phyloP scores from a whole-genome alignment of 2,797 vertebrate species.

The Pachyuromys duprasi region DNA sequence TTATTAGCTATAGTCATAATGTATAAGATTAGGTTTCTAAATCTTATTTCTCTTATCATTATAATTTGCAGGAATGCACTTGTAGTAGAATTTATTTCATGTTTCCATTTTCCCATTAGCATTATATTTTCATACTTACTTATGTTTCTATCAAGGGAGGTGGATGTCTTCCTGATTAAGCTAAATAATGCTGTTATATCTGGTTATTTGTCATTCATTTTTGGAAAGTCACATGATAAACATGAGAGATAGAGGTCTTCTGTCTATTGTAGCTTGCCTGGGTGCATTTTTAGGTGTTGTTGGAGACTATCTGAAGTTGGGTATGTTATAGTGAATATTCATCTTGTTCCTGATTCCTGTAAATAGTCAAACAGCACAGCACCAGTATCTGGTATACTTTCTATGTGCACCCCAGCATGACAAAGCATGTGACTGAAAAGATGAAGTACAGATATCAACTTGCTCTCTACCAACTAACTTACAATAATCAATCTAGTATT shows the following conservation, averaged over 20 bases:
- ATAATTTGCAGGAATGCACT: neutral
- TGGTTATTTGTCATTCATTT: neutral
- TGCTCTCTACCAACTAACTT: neutral
- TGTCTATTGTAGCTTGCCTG: neutral
- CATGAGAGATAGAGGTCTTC: neutral
- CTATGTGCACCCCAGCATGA: neutral
- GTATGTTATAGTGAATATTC: neutral
- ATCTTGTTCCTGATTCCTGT: neutral
- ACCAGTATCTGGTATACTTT: neutral
- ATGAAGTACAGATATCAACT: neutral
- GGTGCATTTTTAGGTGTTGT: neutral
- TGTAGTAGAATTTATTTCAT: neutral
- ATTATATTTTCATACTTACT: neutral
- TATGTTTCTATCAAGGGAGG: neutral
- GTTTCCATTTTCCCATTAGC: neutral
- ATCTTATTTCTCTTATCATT: neutral
- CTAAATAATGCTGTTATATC: neutral
- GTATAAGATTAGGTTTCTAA: neutral
- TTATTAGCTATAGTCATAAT: neutral
- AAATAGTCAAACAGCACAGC: neutral
- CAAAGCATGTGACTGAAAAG: too few relatives aligned
- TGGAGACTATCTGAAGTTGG: neutral
- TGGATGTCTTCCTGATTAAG: neutral
- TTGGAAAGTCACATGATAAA: neutral
- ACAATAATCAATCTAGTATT: neutral